phyloP scores from a whole-genome alignment of 2,888 invertebrate species.

The Heliconius hortense region DNA sequence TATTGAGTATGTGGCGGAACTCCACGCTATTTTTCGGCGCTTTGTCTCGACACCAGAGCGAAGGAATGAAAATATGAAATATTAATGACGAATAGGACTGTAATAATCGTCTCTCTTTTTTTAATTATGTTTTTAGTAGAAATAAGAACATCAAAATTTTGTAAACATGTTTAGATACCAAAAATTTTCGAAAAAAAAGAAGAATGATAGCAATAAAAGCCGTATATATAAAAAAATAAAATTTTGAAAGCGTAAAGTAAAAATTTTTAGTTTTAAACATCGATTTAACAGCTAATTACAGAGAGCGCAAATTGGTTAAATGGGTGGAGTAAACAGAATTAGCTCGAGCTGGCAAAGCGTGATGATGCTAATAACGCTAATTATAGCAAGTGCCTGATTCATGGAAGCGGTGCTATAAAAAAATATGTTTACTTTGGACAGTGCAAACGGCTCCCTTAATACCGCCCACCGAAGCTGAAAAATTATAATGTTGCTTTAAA shows the following conservation, averaged over 20 bases:
- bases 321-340: conserved; percentile 69
- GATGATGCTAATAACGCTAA: conserved; percentile 70
- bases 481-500: conserved; percentile 45
- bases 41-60: no score
- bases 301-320: conserved; percentile 58
- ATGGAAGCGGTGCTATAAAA: conserved; percentile 67
- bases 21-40: no score
- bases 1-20: no score
- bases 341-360: conserved; percentile 58
- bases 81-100: neutral
- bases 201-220: conserved; percentile 15
- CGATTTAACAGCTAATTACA: conserved; percentile 42
- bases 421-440: conserved; percentile 75
- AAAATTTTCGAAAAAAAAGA: neutral
- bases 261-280: conserved; percentile 31
- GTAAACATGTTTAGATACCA: neutral
- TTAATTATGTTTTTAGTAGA: neutral
- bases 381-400: conserved; percentile 73
- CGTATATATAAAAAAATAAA: conserved; percentile 18
- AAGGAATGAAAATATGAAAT: no score
- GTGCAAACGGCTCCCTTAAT: conserved; percentile 71
- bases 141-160: neutral
- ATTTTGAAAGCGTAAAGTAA: conserved; percentile 22
- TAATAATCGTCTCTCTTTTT: neutral
- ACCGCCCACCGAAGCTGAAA: conserved; percentile 81